These are phyloP conservation scores for Xestia rhomboidea DNA, from an alignment of 2,888 invertebrate genomes.

Conservation along the genomic window DNA sequence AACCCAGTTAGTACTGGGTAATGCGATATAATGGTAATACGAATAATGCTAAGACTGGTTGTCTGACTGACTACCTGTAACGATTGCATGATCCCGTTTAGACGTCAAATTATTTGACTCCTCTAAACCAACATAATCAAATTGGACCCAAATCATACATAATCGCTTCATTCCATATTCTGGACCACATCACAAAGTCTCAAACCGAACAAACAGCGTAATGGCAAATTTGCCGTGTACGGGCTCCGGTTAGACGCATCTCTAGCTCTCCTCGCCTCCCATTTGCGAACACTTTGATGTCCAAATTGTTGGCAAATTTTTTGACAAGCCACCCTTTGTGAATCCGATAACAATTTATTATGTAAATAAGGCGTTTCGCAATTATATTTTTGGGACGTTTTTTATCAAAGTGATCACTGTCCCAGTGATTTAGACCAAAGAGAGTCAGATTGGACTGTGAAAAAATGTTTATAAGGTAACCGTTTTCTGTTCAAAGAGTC, in stretches of 20 bases:
- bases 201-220: constrained; percentile 67
- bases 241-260: constrained; percentile 64
- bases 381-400: constrained; percentile 47
- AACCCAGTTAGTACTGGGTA: no score
- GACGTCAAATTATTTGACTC: not conserved
- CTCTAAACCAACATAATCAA: not conserved
- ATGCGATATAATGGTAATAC: no score
- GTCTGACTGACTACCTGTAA: no score
- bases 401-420: constrained; percentile 50
- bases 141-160: not conserved
- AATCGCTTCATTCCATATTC: constrained; percentile 15
- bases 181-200: constrained; percentile 64
- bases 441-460: constrained; percentile 5
- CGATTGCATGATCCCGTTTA: not conserved
- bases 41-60: no score
- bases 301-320: constrained; percentile 62
- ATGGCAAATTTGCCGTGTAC: constrained; percentile 68
- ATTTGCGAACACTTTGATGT: constrained; percentile 64
- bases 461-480: constrained; percentile 28
- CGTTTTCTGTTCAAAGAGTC: constrained; percentile 29
- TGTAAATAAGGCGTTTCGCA: constrained; percentile 58
- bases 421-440: constrained; percentile 26
- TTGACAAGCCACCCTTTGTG: constrained; percentile 52
- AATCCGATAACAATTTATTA: constrained; percentile 52
- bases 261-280: constrained; percentile 52